Evolutionary conservation across 2,113 vertebrate species (phyloP).

Genomic region (Ochotona curzoniae): DNA sequence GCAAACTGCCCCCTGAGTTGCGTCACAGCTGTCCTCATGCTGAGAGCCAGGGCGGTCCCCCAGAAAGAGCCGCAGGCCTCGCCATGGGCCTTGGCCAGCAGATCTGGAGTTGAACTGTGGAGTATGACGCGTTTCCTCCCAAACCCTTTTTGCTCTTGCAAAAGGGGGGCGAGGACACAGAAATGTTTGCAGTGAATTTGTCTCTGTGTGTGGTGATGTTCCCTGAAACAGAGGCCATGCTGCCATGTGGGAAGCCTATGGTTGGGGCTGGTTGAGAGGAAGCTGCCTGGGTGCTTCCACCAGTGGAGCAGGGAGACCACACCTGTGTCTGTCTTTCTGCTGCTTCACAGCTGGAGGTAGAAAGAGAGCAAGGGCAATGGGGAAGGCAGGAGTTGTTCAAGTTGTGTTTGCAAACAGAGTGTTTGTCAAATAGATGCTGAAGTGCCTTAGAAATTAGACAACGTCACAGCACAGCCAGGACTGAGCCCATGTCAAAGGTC

Average conservation of each 20-base stretch:
- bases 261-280: neutral
- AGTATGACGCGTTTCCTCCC: neutral
- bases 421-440: constrained; percentile 47
- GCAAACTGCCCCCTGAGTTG: neutral
- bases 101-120: constrained; percentile 21
- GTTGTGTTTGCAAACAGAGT: constrained; percentile 68
- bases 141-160: neutral
- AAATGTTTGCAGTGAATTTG: constrained; percentile 41
- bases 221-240: neutral
- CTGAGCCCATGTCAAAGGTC: constrained; percentile 47
- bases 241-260: constrained; percentile 33
- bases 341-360: constrained; percentile 40
- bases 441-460: constrained; percentile 54
- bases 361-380: neutral
- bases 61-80: neutral
- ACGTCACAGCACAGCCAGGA: constrained; percentile 50
- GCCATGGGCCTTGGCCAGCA: neutral
- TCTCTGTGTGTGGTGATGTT: neutral
- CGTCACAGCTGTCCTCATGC: too few species aligned
- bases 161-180: neutral
- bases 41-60: neutral
- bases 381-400: constrained; percentile 1
- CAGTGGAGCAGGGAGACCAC: constrained; percentile 63
- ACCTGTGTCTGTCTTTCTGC: constrained; percentile 68
- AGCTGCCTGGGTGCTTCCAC: neutral